Evolutionary conservation across 2,888 invertebrate genomes (phyloP), one percentile per base, ranked within the genome.

Genomic region (Agrotis clavis): DNA sequence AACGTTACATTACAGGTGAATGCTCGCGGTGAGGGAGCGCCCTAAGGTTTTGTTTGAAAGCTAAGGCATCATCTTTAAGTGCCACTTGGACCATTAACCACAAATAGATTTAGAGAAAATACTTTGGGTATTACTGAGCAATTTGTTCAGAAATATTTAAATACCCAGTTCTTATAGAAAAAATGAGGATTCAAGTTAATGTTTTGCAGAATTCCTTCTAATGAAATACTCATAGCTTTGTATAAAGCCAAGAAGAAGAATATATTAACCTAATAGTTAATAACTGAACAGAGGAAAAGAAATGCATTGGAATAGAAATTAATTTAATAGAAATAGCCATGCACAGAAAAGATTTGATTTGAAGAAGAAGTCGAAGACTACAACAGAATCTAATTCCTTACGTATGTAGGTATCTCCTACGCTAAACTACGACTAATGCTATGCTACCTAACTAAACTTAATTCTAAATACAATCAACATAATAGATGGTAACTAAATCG

Each of bases 341-440:
- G 35, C 35, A 57, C 3, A 47, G 11, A 53, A 57, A 56, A 16
- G 4, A 47, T 13, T 45, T 21, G 5, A 47, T 16, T 45, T 25
- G 3, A 47, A 51, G 25, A 72, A 51, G 60, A 53, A 35, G 11
- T 66, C 11, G 21, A 47, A 71, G 18, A 53, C 21, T 25, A 70
- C 30, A 70, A 57, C 30, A 65, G 14, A 71, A 65, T 68, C 81
- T 81, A 82, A 79, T 64, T 71, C 51, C 81, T 81, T 83, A 83
- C 77, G 77, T 80, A 80, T 83, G 70, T 77, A 80, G 81, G 71
- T 79, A 79, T 79, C 41, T 64, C 64, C 77, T 72, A 82, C 64
- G 47, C 80, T 84, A 85, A 84, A 62, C 84, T 86, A 88, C 61
- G 51, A 54, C 66, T 84, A 84, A 76, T 13, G 65, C 75, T 82